Evolutionary conservation across 2,797 vertebrate genomes (phyloP).

Genomic region (Eremophila alpestris): DNA sequence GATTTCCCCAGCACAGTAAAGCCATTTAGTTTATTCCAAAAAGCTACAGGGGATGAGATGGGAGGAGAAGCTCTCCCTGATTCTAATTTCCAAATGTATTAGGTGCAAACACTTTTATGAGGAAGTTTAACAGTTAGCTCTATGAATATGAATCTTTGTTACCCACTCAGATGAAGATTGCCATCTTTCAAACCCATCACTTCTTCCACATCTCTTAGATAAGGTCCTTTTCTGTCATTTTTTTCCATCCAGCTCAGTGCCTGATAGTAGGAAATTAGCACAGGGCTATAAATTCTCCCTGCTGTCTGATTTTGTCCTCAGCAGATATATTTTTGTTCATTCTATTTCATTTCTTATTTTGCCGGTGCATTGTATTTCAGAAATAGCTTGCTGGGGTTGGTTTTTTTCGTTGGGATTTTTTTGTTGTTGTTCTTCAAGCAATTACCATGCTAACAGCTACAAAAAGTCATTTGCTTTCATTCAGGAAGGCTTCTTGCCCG

Average conservation of each 20-base stretch:
- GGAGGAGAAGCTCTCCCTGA: neutral
- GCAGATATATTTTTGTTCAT: neutral
- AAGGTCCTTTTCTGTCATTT: constrained; percentile 1
- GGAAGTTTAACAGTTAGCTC: constrained; percentile 18
- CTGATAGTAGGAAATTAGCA: neutral
- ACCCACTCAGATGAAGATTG: neutral
- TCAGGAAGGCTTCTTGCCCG: neutral
- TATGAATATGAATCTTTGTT: neutral
- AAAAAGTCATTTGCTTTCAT: constrained; percentile 1
- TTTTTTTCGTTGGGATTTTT: neutral
- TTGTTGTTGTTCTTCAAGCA: neutral
- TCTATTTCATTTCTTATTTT: constrained; percentile 3
- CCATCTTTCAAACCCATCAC: neutral
- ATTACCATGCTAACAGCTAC: neutral
- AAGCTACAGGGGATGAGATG: neutral
- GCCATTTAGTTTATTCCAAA: neutral
- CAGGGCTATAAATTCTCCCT: constrained; percentile 23
- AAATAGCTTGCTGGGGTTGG: neutral
- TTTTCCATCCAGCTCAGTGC: neutral
- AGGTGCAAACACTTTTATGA: constrained; percentile 11
- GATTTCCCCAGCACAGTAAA: neutral
- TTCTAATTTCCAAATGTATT: constrained; percentile 25
- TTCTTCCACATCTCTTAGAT: neutral
- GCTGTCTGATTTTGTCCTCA: neutral
- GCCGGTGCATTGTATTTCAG: neutral